Evolutionary conservation across 2,113 vertebrate genomes (phyloP), one percentile per base, ranked within the genome.

Genomic region (Ceyx cyanopectus): DNA sequence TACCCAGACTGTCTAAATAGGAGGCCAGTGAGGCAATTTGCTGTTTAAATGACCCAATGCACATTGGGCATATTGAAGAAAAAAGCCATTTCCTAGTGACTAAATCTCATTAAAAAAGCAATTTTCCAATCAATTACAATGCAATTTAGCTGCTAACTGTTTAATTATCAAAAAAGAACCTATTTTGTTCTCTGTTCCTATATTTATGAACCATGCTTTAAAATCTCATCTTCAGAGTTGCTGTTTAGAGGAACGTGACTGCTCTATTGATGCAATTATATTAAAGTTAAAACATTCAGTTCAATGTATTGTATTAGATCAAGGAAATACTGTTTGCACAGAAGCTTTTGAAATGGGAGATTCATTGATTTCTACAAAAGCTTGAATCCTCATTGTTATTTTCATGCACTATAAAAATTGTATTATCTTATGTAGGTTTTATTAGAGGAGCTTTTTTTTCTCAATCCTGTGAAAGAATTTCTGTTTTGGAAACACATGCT

Each of bases 61-160:
- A 93, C 91, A 89, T 30, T 78, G 93, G 87, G 92, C 62, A 60
- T 80, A 96, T 80, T 87, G 85, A 92, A 96, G 93, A 87, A 96
- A 93, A 87, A 93, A 94, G 75, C 81, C 81, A 97, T 97, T 97
- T 98, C 96, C 95, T 94, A 87, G 94, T 96, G 90, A 96, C 97
- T 97, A 97, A 97, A 97, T 97, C 96, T 98, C 97, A 98, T 98
- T 98, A 91, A 97, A 98, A 98, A 97, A 97, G 95, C 97, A 97
- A 98, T 97, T 98, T 98, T 94, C 96, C 89, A 95, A 98, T 98
- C 97, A 98, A 97, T 98, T 98, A 97, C 96, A 96, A 96, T 96
- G 91, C 91, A 97, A 96, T 98, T 98, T 97, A 97, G 89, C 89
- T 94, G 94, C 97, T 97, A 97, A 97, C 95, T 97, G 87, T 97